These are phyloP conservation scores for Temnothorax ravouxi DNA, from an alignment of 2,888 invertebrate genomes.

Conservation along the genomic window DNA sequence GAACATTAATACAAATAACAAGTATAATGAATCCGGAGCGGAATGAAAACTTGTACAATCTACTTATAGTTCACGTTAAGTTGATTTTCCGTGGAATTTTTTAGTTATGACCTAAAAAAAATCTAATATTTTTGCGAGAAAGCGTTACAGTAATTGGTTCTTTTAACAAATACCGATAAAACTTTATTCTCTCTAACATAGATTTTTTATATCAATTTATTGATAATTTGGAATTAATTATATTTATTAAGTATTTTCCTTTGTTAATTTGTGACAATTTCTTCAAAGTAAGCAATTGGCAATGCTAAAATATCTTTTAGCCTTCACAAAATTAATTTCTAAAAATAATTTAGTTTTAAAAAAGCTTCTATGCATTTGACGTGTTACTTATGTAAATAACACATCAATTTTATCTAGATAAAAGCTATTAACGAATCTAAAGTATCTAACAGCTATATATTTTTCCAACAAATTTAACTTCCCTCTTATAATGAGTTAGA, in stretches of 20 bases:
- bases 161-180: neutral
- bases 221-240: neutral
- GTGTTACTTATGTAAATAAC: neutral
- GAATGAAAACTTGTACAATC: constrained; percentile 7
- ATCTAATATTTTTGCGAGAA: neutral
- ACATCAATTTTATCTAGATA: constrained; percentile 7
- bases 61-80: neutral
- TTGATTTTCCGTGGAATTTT: neutral
- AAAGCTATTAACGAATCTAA: neutral
- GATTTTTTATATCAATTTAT: neutral
- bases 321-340: neutral
- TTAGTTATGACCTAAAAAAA: no score
- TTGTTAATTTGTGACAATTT: neutral
- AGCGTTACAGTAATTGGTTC: neutral
- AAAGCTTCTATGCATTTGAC: neutral
- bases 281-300: neutral
- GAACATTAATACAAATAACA: constrained; percentile 26
- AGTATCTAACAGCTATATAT: neutral
- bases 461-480: constrained; percentile 20
- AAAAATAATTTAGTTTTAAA: neutral
- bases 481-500: constrained; percentile 20
- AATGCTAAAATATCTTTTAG: neutral
- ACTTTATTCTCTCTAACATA: neutral
- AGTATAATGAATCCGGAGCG: constrained; percentile 7
- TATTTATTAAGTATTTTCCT: neutral